phyloP scores from a whole-genome alignment of 2,113 vertebrate genomes.

The Pantherophis guttatus region DNA sequence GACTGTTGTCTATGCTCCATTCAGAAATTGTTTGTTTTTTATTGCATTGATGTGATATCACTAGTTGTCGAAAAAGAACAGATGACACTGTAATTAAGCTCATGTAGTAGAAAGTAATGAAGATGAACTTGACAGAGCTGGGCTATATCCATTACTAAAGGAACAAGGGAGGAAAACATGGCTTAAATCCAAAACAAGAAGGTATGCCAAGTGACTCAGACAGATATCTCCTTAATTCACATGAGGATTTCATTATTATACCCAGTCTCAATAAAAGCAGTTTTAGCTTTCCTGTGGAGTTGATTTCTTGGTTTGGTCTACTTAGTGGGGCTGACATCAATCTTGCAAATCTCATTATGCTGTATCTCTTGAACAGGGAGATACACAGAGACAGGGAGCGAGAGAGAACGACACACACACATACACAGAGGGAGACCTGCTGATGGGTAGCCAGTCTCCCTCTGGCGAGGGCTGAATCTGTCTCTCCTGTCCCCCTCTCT shows the following conservation, averaged over 20 bases:
- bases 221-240: background rate
- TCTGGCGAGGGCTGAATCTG: no score
- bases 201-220: background rate
- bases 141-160: background rate
- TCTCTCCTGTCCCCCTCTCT: no score
- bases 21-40: background rate
- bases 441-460: no score
- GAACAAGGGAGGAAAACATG: background rate
- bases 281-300: background rate
- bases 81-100: background rate
- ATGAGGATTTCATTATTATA: background rate
- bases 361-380: background rate
- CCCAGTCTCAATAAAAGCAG: background rate
- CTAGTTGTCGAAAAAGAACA: background rate
- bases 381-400: no score
- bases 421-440: no score
- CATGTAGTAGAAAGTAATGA: background rate
- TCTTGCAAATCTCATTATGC: background rate
- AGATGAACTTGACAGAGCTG: background rate
- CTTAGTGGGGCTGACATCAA: background rate
- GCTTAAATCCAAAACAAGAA: background rate
- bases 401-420: no score
- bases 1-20: background rate
- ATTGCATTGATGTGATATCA: background rate
- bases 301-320: background rate